These are phyloP conservation scores for Daubentonia madagascariensis DNA, from an alignment of 2,113 vertebrate genomes.

Conservation along the genomic window DNA sequence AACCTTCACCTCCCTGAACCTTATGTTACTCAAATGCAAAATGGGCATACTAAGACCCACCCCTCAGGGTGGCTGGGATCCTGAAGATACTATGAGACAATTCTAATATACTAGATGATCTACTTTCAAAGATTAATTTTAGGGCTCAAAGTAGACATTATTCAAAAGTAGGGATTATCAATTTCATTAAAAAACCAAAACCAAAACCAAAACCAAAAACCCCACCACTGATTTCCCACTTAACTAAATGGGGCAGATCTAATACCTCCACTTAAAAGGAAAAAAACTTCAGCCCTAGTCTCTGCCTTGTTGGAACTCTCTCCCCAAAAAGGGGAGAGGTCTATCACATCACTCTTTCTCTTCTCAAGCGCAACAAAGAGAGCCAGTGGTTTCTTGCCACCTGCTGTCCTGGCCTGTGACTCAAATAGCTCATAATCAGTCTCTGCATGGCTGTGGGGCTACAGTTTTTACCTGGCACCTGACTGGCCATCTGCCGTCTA, in stretches of 20 bases:
- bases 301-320: background rate
- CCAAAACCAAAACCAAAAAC: background rate
- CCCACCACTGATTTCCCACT: background rate
- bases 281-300: background rate
- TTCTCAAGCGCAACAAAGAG: background rate
- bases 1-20: background rate
- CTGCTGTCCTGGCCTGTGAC: background rate
- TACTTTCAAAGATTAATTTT: background rate
- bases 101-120: background rate
- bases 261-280: background rate
- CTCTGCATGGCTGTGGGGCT: accelerated
- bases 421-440: background rate
- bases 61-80: background rate
- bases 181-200: background rate
- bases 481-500: constrained; percentile 92
- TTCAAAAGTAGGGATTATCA: background rate
- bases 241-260: background rate
- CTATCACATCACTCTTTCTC: background rate
- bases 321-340: accelerated
- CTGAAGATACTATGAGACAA: background rate
- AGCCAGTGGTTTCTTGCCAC: background rate
- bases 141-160: background rate
- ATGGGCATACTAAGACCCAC: background rate
- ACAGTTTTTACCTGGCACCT: constrained; percentile 86
- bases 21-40: background rate